Evolutionary conservation across 2,888 invertebrate species (phyloP), one percentile per base, ranked within the genome.

Genomic region (Mylabris sibirica): DNA sequence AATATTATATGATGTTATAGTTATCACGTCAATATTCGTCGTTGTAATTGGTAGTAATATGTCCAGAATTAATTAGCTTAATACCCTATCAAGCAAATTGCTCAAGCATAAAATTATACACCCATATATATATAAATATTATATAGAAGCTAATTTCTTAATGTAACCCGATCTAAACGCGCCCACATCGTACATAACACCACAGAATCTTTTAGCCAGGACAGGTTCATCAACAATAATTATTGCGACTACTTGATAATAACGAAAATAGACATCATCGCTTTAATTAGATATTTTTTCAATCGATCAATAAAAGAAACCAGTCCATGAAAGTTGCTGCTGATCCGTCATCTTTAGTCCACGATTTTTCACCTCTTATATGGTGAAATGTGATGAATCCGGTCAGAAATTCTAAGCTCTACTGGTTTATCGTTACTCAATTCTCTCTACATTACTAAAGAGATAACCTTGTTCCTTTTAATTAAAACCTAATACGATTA

Each of bases 21-120:
- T 26, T 57, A 24, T 44, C 44, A 44, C 22, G 63, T 63, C 59
- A 66, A 20, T 49, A 53, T 35, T 12, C 26, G 35, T 34, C 49
- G 30, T 30, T 59, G 65, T 67, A 67, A 70, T 67, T 67, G 67
- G 62, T 65, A 59, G 63, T 70, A 70, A 70, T 67, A 66, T 67
- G 70, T 70, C 67, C 67, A 64, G 65, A 70, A 70, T 70, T 67
- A 70, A 70, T 70, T 70, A 70, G 38, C 70, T 60, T 70, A 70
- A 70, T 68, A 70, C 59, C 38, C 70, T 65, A 70, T 70, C 67
- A 70, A 70, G 63, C 59, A 65, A 70, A 70, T 70, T 70, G 68
- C 60, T 57, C 67, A 61, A 63, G 70, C 70, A 70, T 70, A 70
- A 70, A 70, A 70, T 70, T 67, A 70, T 70, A 53, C 67, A 64